These are phyloP conservation scores for Apamea sordens DNA, from an alignment of 2,888 invertebrate species.

Conservation along the genomic window DNA sequence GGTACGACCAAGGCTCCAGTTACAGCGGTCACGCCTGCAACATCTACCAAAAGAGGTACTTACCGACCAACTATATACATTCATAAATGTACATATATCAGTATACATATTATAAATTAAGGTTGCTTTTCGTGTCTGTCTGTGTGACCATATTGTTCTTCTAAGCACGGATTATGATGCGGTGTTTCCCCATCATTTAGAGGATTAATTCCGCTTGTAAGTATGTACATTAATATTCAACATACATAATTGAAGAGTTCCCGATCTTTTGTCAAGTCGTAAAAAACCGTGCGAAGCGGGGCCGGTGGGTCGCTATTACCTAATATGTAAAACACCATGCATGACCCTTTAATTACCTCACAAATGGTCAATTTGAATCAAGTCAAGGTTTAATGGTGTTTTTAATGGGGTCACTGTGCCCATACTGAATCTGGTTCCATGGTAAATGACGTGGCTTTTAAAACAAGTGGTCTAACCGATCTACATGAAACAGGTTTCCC, in stretches of 20 bases:
- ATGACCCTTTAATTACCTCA: not conserved
- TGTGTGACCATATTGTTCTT: not conserved
- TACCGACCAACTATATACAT: not conserved
- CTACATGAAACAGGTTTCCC: not conserved
- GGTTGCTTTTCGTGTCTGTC: not conserved
- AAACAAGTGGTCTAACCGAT: constrained; percentile 1
- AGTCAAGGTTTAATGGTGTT: not conserved
- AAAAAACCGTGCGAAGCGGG: not conserved
- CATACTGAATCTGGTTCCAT: not conserved
- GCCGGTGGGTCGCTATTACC: not conserved
- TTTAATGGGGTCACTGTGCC: constrained; percentile 6
- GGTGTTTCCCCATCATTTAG: not conserved
- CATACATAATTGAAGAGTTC: not conserved
- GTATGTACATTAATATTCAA: not conserved
- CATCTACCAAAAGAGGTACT: not conserved
- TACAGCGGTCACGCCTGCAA: not conserved
- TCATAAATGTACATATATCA: not conserved
- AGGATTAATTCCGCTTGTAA: not conserved
- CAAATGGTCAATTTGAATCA: not conserved
- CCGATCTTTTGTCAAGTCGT: not conserved
- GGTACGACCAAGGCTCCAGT: not conserved
- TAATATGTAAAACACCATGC: not conserved
- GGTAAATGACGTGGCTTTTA: not conserved
- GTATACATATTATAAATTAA: not conserved
- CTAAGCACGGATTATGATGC: not conserved